These are phyloP conservation scores for Priapulus caudatus DNA, from an alignment of 2,888 invertebrate genomes.

Conservation along the genomic window DNA sequence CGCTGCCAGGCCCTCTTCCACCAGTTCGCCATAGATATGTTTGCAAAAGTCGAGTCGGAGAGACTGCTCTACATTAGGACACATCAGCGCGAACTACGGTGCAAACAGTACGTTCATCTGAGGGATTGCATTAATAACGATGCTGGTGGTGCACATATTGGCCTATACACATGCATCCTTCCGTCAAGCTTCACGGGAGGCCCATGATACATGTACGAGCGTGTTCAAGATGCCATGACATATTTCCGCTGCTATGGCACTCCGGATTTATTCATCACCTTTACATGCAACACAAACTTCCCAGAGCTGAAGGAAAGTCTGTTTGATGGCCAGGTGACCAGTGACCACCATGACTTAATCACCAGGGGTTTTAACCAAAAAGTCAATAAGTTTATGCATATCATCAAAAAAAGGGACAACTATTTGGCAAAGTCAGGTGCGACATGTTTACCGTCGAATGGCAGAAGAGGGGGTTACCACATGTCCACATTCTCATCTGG, in stretches of 20 bases:
- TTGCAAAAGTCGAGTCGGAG: conserved; percentile 34
- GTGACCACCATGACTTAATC: too few species aligned
- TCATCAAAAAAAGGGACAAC: conserved; percentile 20
- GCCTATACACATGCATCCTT: too few species aligned
- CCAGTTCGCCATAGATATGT: conserved; percentile 35
- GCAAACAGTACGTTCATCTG: too few species aligned
- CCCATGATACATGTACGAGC: conserved; percentile 30
- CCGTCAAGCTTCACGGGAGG: conserved; percentile 28
- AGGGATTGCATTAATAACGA: too few species aligned
- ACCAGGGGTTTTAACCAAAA: too few species aligned
- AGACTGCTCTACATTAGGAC: conserved; percentile 27
- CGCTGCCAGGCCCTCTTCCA: conserved; percentile 27
- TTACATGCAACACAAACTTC: too few species aligned
- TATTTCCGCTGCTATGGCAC: conserved; percentile 24
- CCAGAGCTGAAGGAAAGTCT: too few species aligned
- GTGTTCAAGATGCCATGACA: conserved; percentile 26
- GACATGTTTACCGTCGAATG: conserved; percentile 26
- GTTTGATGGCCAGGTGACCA: too few species aligned
- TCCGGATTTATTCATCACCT: too few species aligned
- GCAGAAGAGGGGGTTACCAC: conserved; percentile 32
- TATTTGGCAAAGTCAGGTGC: conserved; percentile 23
- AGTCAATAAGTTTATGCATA: conserved; percentile 21
- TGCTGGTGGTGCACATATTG: too few species aligned
- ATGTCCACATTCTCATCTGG: conserved; percentile 26
- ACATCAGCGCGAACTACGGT: too few species aligned